Conservation (phyloP, 2,113 vertebrate species). For the Gymnobelideus leadbeateri region DNA sequence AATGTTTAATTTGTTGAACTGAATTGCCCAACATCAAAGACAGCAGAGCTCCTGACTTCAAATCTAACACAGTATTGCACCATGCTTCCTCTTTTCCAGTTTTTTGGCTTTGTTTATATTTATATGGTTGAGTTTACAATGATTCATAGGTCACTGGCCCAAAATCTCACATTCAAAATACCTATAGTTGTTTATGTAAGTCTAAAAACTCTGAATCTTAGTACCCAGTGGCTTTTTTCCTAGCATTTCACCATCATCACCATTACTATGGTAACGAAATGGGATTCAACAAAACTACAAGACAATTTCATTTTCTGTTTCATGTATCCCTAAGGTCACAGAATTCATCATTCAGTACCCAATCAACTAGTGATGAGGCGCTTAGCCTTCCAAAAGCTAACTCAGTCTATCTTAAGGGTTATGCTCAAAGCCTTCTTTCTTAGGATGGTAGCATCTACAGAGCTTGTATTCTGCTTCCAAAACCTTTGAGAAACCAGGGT, state of each 20-base stretch:
- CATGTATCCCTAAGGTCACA: not conserved
- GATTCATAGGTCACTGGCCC: not conserved
- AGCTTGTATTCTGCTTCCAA: not conserved
- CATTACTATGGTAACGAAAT: not conserved
- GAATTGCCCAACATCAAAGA: not conserved
- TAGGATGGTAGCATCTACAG: not conserved
- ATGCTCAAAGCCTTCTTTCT: not conserved
- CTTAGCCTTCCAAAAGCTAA: not conserved
- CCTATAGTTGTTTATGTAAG: not conserved
- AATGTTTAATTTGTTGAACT: not conserved
- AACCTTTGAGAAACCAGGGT: not conserved
- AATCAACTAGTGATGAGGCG: not conserved
- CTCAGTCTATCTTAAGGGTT: not conserved
- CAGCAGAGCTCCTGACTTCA: not conserved
- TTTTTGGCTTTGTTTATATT: not conserved
- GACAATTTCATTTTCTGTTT: not conserved
- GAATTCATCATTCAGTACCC: not conserved
- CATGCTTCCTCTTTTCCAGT: not conserved
- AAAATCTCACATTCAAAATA: no score
- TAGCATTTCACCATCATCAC: not conserved
- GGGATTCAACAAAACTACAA: not conserved
- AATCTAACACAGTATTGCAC: not conserved
- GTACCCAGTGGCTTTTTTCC: no score
- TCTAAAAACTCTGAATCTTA: not conserved
- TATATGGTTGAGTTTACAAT: not conserved